Evolutionary conservation across 2,113 vertebrate genomes (phyloP).

Genomic region (Oreochromis aureus): DNA sequence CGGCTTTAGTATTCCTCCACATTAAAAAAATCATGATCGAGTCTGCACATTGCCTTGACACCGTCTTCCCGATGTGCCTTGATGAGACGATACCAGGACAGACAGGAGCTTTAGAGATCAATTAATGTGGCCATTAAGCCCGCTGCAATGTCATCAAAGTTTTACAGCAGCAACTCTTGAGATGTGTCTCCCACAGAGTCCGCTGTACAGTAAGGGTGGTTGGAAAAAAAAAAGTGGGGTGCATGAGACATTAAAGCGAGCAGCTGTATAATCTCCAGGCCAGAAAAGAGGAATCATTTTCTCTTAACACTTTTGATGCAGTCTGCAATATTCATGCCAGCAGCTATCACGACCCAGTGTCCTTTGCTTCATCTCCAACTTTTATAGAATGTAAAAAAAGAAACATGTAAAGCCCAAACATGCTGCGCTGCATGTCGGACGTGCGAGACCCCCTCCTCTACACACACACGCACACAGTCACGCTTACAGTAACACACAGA

Average conservation of each 20-base stretch:
- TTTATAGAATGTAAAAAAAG: neutral
- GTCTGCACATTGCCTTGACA: neutral
- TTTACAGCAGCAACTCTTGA: conserved; percentile 34
- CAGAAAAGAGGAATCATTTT: conserved; percentile 12
- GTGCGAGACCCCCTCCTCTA: neutral
- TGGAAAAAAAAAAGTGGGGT: neutral
- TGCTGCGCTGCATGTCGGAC: neutral
- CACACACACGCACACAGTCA: neutral
- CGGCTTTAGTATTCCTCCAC: neutral
- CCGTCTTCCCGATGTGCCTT: neutral
- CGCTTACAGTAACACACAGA: neutral
- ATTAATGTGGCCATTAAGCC: neutral
- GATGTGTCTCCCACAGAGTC: conserved; percentile 11
- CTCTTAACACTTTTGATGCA: conserved; percentile 14
- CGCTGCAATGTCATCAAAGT: conserved; percentile 55
- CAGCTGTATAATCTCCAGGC: conserved; percentile 5
- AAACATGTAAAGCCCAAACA: neutral
- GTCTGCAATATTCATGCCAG: conserved; percentile 11
- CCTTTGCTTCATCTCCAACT: neutral
- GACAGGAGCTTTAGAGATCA: neutral
- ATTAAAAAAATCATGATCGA: conserved; percentile 20
- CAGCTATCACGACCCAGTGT: neutral
- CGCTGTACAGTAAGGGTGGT: neutral
- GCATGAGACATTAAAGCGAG: neutral
- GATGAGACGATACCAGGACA: neutral